Evolutionary conservation across 2,888 invertebrate genomes (phyloP), one percentile per base, ranked within the genome.

Genomic region (Cheiracanthium punctorium): DNA sequence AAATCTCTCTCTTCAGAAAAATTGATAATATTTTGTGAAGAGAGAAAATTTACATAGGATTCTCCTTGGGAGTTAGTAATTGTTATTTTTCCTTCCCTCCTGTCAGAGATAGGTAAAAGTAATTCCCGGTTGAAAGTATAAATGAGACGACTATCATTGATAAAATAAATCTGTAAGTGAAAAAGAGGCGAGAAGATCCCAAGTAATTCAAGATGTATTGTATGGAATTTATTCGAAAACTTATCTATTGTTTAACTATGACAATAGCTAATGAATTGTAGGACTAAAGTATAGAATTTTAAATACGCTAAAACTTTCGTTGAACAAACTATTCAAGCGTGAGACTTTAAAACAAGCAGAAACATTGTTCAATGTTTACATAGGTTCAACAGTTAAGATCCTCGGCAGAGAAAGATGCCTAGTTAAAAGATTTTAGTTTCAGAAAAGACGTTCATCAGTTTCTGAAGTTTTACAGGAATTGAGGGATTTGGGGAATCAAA

Each of bases 401-500:
- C 58, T 58, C 24, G 58, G 24, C 58, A 24, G 5, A 1, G 24
- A 58, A 58, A 58, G 58, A 58, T 8, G 58, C 24, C 24, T 58
- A 24, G 58, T 58, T 58, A 24, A 58, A 24, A 58, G 58, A 24
- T 58, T 58, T 58, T 58, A 58, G 58, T 58, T 58, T 58, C 24
- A 4, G 58, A 58, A 24, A 58, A 58, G 58, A 58, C 58, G 58
- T 24, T 58, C 58, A 58, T 48, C 24, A 58, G 58, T 58, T 58
- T 58, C 58, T 58, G 58, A 58, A 58, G 58, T 58, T 58, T 58
- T 58, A 58, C 58, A 58, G 58, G 24, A 58, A 58, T 58, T 24
- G 20, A 58, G 58, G 58, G 58, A 58, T 58, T 24, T 24, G 2
- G 58, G 58, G 58, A 58, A 58, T 58, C 58, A 58, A 58, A 58